Percentiles rank a stretch among this genome's conserved stretches.
These are phyloP conservation scores for Sminthurides aquaticus DNA, from an alignment of 2,888 invertebrate genomes.

Conservation along the genomic window DNA sequence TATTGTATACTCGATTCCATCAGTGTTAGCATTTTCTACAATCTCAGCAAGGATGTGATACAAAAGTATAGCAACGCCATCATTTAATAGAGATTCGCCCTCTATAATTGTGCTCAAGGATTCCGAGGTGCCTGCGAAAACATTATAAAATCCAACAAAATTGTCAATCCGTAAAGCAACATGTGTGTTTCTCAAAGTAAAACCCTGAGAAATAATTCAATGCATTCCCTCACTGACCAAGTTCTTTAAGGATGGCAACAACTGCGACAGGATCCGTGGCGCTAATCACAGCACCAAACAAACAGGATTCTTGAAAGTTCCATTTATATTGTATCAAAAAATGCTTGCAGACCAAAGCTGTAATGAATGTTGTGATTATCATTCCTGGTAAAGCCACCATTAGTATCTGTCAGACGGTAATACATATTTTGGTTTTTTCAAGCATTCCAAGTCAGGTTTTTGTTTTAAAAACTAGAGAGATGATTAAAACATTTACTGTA, in stretches of 20 bases:
- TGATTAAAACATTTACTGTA: no score
- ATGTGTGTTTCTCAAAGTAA: background rate
- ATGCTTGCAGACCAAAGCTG: constrained; percentile 32
- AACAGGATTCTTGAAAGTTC: constrained; percentile 46
- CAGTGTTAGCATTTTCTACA: constrained; percentile 24
- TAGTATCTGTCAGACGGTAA: constrained; percentile 29
- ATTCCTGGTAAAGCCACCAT: constrained; percentile 41
- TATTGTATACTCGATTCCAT: constrained; percentile 24
- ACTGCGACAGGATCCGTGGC: constrained; percentile 52
- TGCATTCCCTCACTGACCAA: constrained; percentile 40
- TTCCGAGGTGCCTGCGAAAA: constrained; percentile 44
- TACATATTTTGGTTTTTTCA: no score
- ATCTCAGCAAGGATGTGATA: constrained; percentile 44
- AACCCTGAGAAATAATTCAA: background rate
- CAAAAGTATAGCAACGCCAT: constrained; percentile 50
- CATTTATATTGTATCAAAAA: constrained; percentile 45
- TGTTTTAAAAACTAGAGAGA: background rate
- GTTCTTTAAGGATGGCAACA: constrained; percentile 49
- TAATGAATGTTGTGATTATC: constrained; percentile 37
- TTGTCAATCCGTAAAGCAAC: background rate
- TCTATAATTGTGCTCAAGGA: constrained; percentile 48
- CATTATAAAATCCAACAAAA: background rate
- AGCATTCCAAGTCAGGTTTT: no score
- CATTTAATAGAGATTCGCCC: constrained; percentile 50
- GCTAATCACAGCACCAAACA: constrained; percentile 49